Conservation (phyloP, 1,140 invertebrate genomes). For the Zophobas atratus region DNA sequence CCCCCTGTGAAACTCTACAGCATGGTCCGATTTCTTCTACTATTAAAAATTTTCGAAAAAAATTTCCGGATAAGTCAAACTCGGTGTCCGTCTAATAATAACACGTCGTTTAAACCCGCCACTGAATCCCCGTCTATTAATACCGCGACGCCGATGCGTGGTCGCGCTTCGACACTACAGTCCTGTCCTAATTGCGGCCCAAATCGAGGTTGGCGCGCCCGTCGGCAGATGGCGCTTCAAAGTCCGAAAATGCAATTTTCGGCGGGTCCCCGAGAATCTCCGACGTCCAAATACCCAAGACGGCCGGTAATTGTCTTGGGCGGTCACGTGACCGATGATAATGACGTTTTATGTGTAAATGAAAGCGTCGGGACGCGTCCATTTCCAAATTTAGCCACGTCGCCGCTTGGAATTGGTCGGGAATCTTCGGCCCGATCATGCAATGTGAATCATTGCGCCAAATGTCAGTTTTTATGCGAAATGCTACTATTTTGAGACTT, state of each 20-base stretch:
- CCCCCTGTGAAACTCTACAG: too few relatives aligned
- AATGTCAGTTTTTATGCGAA: slow-evolving; percentile 59
- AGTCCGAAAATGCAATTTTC: background rate
- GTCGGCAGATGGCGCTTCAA: background rate
- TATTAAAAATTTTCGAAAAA: too few relatives aligned
- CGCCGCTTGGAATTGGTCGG: slow-evolving; percentile 49
- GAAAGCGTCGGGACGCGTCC: slow-evolving; percentile 38
- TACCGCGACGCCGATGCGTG: too few relatives aligned
- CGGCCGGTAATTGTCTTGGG: slow-evolving; percentile 16
- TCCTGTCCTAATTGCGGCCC: too few relatives aligned
- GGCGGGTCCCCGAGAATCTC: too few relatives aligned
- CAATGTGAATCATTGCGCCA: slow-evolving; percentile 56
- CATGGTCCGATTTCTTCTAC: too few relatives aligned
- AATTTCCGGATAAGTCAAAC: too few relatives aligned
- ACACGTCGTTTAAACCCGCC: background rate
- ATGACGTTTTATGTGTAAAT: slow-evolving; percentile 35
- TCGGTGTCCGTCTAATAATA: slow-evolving; percentile 12
- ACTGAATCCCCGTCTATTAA: background rate
- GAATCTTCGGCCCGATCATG: slow-evolving; percentile 54
- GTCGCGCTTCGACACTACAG: too few relatives aligned
- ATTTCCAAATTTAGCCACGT: slow-evolving; percentile 53
- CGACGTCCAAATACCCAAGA: background rate
- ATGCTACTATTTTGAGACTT: slow-evolving; percentile 59
- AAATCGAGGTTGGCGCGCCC: too few relatives aligned
- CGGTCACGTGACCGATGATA: slow-evolving; percentile 15